These are phyloP conservation scores for Branchipolynoe longqiensis DNA, from an alignment of 2,888 invertebrate species.

Conservation along the genomic window DNA sequence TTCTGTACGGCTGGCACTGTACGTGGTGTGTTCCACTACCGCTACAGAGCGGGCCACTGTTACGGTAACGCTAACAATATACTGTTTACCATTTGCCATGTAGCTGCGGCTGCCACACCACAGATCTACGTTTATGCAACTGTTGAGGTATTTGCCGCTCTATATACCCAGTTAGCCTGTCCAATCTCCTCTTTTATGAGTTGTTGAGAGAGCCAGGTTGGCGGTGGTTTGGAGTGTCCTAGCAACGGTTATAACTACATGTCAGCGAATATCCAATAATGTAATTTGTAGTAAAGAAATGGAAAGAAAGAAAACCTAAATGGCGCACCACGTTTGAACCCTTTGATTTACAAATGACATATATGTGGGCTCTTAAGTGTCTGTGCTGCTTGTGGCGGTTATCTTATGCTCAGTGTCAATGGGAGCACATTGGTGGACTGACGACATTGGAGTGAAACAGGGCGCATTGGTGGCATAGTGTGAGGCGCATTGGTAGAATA, in stretches of 20 bases:
- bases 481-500: too few species aligned
- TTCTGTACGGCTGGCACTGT: not conserved
- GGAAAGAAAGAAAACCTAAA: too few species aligned
- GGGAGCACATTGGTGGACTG: too few species aligned
- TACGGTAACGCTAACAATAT: not conserved
- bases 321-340: too few species aligned
- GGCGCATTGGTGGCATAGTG: too few species aligned
- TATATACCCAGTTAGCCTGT: constrained; percentile 16
- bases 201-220: not conserved
- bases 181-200: not conserved
- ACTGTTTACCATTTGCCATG: not conserved
- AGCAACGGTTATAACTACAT: not conserved
- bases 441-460: too few species aligned
- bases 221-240: not conserved
- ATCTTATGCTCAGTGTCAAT: too few species aligned
- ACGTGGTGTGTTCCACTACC: not conserved
- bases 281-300: too few species aligned
- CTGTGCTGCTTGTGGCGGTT: too few species aligned
- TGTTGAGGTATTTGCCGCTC: constrained; percentile 31
- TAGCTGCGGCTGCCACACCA: constrained; percentile 22
- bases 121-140: constrained; percentile 50
- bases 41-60: not conserved
- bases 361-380: too few species aligned
- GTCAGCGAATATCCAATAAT: too few species aligned
- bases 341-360: too few species aligned